Evolutionary conservation across 2,888 invertebrate genomes (phyloP).

Genomic region (Drosophila quinaria): DNA sequence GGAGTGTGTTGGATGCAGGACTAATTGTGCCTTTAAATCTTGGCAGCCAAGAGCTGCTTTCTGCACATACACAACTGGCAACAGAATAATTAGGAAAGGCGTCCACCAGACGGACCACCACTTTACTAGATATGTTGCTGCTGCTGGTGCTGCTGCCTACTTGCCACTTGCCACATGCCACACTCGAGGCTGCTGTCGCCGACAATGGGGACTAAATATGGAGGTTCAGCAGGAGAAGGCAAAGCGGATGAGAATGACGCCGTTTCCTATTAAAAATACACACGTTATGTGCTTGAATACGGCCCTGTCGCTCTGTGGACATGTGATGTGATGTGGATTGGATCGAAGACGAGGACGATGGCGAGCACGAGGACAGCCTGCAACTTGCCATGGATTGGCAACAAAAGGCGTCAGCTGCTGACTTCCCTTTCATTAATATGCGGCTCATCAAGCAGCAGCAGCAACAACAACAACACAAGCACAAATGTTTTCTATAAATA

Average conservation of each 20-base stretch:
- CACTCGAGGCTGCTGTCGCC: constrained; percentile 45
- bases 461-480: constrained; percentile 31
- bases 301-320: constrained; percentile 22
- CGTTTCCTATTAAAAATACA: constrained; percentile 71
- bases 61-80: constrained; percentile 31
- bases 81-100: constrained; percentile 71
- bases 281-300: constrained; percentile 14
- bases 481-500: neutral
- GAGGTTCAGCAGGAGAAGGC: constrained; percentile 4
- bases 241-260: constrained; percentile 46
- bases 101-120: constrained; percentile 38
- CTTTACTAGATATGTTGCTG: constrained; percentile 21
- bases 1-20: constrained; percentile 50
- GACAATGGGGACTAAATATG: constrained; percentile 21
- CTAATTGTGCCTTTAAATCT: constrained; percentile 68
- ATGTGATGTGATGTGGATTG: constrained; percentile 26
- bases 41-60: constrained; percentile 7
- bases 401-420: constrained; percentile 62
- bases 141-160: neutral
- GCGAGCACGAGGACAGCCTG: constrained; percentile 7
- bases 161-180: neutral
- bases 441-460: constrained; percentile 49
- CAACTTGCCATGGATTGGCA: constrained; percentile 41
- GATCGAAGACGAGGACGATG: constrained; percentile 9
- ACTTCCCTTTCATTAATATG: constrained; percentile 78